Base-by-base conservation (phyloP, 2,113 vertebrate species). In the Microtus oregoni region DNA sequence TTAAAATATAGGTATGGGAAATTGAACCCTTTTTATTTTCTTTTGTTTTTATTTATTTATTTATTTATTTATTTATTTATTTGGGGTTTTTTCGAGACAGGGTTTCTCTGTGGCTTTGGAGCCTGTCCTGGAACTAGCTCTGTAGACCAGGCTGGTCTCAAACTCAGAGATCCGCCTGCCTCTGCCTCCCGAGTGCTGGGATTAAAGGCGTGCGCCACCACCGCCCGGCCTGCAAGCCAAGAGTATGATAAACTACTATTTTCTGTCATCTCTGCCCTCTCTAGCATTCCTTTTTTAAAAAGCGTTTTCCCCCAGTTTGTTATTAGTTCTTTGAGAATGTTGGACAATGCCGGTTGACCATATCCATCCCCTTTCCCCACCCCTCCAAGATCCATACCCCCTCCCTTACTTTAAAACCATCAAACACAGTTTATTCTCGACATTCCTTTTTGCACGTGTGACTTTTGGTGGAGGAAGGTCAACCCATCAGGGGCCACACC, bases 1-100 rank as follows among this genome's bases (percentile, higher is more conserved):
- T 75, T 75, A 8, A 41, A 75, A 75, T 72, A 12, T 32, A 77
- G 30, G 76, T 86, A 79, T 26, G 77, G 87, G 70, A 89, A 89
- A 96, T 67, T 77, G 30, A 96, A 90, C 22, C 44, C 24, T 89
- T 58, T 92, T 44, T 82, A n/a, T 72, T 44, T 95, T 92, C 4
- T 91, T 89, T 95, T 44, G 2, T 41, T 41, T 41, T 41, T 41
- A 41, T 41, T 41, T n/a, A n/a, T n/a, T n/a, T n/a, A n/a, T n/a
- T n/a, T n/a, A n/a, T n/a, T n/a, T n/a, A n/a, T n/a, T n/a, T n/a
- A n/a, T n/a, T n/a, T n/a, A n/a, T n/a, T n/a, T n/a, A n/a, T n/a
- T n/a, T n/a, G n/a, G n/a, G n/a, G n/a, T n/a, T 44, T 44, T 44
- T 44, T 44, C 5, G 44, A 44, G 44, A 44, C 44, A 44, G 44